Conservation (phyloP, 2,888 invertebrate species). For the Ctena decussata region DNA sequence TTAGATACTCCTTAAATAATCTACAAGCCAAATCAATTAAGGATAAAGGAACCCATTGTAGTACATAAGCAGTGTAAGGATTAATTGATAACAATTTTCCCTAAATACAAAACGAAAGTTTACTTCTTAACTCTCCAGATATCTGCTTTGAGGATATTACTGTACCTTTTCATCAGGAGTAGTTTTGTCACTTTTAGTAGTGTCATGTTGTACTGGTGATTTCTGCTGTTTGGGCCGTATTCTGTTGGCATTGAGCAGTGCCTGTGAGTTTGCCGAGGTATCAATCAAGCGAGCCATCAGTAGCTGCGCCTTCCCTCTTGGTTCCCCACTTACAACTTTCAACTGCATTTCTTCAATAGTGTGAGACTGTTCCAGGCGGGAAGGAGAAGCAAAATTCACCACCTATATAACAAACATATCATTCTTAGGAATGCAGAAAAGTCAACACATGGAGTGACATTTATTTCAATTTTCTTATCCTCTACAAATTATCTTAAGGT, state of each 20-base stretch:
- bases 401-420: conserved; percentile 29
- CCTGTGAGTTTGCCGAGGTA: conserved; percentile 79
- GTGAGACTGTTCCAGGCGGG: conserved; percentile 48
- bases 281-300: conserved; percentile 78
- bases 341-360: conserved; percentile 68
- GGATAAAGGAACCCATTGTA: too few species aligned
- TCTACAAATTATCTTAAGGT: too few species aligned
- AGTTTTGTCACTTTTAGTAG: background rate
- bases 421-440: background rate
- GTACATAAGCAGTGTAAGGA: too few species aligned
- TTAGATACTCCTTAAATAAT: too few species aligned
- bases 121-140: too few species aligned
- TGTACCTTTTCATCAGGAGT: background rate
- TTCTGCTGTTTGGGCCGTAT: background rate
- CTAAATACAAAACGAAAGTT: too few species aligned
- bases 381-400: conserved; percentile 61
- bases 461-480: too few species aligned
- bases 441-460: too few species aligned
- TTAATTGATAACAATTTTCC: too few species aligned
- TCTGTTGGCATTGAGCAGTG: conserved; percentile 56
- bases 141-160: too few species aligned
- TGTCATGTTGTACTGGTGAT: background rate
- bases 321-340: conserved; percentile 37
- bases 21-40: too few species aligned
- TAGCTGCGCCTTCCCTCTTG: conserved; percentile 68